A percentile compares a stretch with the other conserved stretches of the same genome.
Conservation (phyloP, 2,797 vertebrate species). For the Cuniculus paca region DNA sequence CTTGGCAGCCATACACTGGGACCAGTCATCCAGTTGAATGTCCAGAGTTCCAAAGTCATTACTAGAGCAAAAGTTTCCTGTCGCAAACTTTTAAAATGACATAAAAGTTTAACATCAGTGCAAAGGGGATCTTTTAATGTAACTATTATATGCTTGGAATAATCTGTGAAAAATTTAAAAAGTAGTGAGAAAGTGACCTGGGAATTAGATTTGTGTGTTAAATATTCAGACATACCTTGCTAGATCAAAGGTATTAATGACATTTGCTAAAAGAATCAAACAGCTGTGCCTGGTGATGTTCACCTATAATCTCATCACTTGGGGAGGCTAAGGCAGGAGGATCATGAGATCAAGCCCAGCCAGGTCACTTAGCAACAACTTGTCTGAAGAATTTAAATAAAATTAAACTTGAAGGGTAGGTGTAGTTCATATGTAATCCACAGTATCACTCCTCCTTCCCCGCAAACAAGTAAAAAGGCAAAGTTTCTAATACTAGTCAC, state of each 20-base stretch:
- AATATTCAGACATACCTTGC: conserved; percentile 27
- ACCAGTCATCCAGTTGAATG: conserved; percentile 73
- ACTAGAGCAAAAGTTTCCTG: conserved; percentile 53
- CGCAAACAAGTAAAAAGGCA: background rate
- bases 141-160: conserved; percentile 22
- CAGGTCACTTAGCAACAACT: background rate
- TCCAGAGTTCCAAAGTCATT: conserved; percentile 51
- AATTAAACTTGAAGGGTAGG: background rate
- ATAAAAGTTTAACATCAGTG: conserved; percentile 49
- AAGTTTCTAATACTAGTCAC: conserved; percentile 38
- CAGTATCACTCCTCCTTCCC: background rate
- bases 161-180: conserved; percentile 61
- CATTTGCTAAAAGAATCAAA: conserved; percentile 51
- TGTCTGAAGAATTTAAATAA: background rate
- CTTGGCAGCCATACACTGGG: conserved; percentile 75
- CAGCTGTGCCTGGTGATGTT: background rate
- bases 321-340: background rate
- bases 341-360: background rate
- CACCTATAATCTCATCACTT: background rate
- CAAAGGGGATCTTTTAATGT: conserved; percentile 30
- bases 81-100: conserved; percentile 48
- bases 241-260: conserved; percentile 12
- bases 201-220: background rate
- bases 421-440: background rate
- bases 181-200: background rate